Evolutionary conservation across 2,113 vertebrate genomes (phyloP).

Genomic region (Gnathonemus echidnorhynchus): DNA sequence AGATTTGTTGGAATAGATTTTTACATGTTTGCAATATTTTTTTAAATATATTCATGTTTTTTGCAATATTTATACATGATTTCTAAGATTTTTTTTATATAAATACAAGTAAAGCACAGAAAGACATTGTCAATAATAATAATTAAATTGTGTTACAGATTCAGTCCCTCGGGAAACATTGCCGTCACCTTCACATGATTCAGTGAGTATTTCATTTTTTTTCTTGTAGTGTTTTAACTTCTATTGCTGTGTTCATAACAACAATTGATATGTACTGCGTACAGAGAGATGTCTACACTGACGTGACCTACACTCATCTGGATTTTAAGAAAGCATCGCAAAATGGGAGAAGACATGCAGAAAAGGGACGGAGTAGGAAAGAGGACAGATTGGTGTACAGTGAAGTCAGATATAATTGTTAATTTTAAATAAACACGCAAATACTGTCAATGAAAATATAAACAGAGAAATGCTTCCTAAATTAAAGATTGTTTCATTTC

Average conservation of each 20-base stretch:
- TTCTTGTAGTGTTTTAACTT: not conserved
- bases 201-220: not conserved
- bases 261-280: not conserved
- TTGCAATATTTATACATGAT: not conserved
- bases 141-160: slow-evolving; percentile 7
- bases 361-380: not conserved
- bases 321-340: not conserved
- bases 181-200: not conserved
- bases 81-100: not conserved
- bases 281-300: not conserved
- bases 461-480: not conserved
- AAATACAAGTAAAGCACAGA: not conserved
- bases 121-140: not conserved
- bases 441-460: not conserved
- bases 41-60: not conserved
- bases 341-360: not conserved
- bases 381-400: slow-evolving; percentile 15
- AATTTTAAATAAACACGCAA: not conserved
- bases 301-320: slow-evolving; percentile 5
- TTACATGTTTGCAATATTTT: not conserved
- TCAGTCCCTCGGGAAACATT: not conserved
- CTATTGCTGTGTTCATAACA: not conserved
- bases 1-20: not conserved
- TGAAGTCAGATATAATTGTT: slow-evolving; percentile 15
- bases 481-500: not conserved